Percentiles rank a stretch among this genome's conserved stretches.
phyloP scores from a whole-genome alignment of 1,140 invertebrate genomes.

The Gonioctena quinquepunctata region DNA sequence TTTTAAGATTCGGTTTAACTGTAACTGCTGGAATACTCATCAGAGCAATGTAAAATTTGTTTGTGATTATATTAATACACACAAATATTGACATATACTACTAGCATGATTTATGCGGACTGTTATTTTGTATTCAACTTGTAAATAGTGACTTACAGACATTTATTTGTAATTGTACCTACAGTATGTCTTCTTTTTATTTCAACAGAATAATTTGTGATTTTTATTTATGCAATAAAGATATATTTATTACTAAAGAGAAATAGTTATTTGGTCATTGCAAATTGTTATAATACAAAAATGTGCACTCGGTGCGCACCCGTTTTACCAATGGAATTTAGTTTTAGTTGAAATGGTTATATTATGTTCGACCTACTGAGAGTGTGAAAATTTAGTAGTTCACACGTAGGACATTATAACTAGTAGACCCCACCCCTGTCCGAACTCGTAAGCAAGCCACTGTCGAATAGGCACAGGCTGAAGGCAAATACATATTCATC shows the following conservation, averaged over 20 bases:
- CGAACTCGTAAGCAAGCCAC: too few species aligned
- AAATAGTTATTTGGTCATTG: too few species aligned
- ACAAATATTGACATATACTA: slow-evolving; percentile 7
- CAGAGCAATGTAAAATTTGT: slow-evolving; percentile 13
- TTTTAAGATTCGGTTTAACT: background rate
- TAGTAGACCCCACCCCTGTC: too few species aligned
- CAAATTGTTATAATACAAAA: too few species aligned
- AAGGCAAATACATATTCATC: too few species aligned
- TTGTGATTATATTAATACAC: slow-evolving; percentile 15
- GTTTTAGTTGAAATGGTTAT: too few species aligned
- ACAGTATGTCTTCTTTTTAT: slow-evolving; percentile 4
- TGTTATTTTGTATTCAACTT: slow-evolving; percentile 15
- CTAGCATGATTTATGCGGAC: slow-evolving; percentile 12
- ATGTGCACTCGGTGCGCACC: too few species aligned
- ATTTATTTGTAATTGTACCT: background rate
- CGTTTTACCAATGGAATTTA: too few species aligned
- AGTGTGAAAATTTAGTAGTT: too few species aligned
- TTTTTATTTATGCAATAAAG: slow-evolving; percentile 21
- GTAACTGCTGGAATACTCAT: slow-evolving; percentile 17
- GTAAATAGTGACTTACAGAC: slow-evolving; percentile 14
- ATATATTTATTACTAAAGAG: slow-evolving; percentile 22
- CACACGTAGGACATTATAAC: too few species aligned
- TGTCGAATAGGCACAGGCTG: too few species aligned
- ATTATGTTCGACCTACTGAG: too few species aligned
- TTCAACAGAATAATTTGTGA: slow-evolving; percentile 6